phyloP scores from a whole-genome alignment of 1,140 invertebrate species.

The Chelonus insularis region DNA sequence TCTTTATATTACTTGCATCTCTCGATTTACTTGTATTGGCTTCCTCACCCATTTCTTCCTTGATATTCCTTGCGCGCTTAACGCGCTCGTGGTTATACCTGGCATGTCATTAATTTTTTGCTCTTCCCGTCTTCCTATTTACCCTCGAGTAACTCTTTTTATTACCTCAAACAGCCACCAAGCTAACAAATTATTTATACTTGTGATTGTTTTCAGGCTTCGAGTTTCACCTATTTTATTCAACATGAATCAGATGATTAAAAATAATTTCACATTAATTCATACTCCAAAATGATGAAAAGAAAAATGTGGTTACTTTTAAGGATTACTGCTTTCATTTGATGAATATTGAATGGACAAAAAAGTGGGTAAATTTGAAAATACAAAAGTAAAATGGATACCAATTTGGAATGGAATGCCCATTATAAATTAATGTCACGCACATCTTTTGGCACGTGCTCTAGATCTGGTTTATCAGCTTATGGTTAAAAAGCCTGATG shows the following conservation, averaged over 20 bases:
- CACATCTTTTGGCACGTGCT: slow-evolving; percentile 7
- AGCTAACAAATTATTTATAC: slow-evolving; percentile 24
- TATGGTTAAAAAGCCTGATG: too few species aligned
- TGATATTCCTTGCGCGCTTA: slow-evolving; percentile 17
- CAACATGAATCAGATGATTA: too few species aligned
- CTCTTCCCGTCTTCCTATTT: neutral
- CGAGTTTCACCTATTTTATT: neutral
- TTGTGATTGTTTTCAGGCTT: neutral
- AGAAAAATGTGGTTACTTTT: too few species aligned
- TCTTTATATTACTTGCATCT: neutral
- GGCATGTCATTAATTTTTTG: slow-evolving; percentile 23
- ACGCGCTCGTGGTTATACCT: slow-evolving; percentile 25
- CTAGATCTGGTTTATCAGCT: slow-evolving; percentile 11
- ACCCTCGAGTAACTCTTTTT: slow-evolving; percentile 3
- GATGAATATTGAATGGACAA: too few species aligned
- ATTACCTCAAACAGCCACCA: slow-evolving; percentile 12
- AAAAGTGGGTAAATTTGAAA: too few species aligned
- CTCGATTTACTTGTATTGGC: neutral
- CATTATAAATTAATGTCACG: slow-evolving; percentile 6
- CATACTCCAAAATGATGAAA: too few species aligned
- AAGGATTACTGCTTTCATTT: too few species aligned
- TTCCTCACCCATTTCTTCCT: neutral
- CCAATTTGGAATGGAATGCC: too few species aligned
- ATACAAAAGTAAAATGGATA: too few species aligned
- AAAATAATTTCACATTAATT: too few species aligned